Percentiles rank a stretch among this genome's conserved stretches.
Evolutionary conservation across 2,113 vertebrate genomes (phyloP).

Genomic region (Rhabdomys dilectus): DNA sequence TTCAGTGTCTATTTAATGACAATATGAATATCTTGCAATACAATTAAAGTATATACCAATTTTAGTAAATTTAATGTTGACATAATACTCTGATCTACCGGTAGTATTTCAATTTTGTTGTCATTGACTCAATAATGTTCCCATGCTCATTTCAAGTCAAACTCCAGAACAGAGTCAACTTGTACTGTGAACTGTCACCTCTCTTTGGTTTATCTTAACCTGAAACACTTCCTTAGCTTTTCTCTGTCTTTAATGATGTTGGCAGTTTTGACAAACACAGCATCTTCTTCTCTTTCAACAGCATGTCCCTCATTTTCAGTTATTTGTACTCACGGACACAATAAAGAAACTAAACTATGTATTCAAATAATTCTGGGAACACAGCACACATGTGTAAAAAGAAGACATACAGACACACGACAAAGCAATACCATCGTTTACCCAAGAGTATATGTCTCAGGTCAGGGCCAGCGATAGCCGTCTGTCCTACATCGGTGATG

Average conservation of each 20-base stretch:
- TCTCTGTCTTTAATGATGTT: neutral
- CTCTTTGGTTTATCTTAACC: neutral
- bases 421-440: neutral
- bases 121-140: neutral
- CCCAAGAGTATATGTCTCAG: neutral
- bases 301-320: neutral
- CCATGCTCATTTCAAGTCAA: neutral
- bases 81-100: neutral
- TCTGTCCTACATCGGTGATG: neutral
- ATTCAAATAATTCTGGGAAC: neutral
- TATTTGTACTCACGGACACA: too few relatives aligned
- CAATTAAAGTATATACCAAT: neutral
- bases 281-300: neutral
- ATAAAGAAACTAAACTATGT: neutral
- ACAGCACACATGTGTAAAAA: neutral
- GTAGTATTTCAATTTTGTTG: neutral
- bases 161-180: neutral
- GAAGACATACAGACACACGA: neutral
- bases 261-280: neutral
- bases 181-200: neutral
- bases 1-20: neutral
- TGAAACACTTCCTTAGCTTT: neutral
- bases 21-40: neutral
- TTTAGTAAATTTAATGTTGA: neutral
- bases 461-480: neutral